These are phyloP conservation scores for Euschistus heros DNA, from an alignment of 1,140 invertebrate genomes.

Conservation along the genomic window DNA sequence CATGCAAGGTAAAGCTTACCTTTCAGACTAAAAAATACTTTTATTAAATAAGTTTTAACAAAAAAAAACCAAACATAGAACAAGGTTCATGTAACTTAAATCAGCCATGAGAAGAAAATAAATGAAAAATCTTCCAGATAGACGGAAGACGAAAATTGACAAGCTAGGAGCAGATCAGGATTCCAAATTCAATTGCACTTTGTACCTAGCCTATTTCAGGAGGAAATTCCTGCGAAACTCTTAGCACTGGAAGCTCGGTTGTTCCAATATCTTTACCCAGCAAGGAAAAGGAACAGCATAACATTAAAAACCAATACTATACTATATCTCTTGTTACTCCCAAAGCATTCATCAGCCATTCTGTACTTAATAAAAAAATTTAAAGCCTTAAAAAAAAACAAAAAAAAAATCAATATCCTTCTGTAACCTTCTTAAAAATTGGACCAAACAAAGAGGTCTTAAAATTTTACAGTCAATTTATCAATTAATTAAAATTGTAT, in stretches of 20 bases:
- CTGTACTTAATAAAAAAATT: neutral
- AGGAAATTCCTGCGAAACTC: neutral
- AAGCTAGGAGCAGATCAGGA: conserved; percentile 3
- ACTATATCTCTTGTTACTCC: neutral
- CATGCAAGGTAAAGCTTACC: neutral
- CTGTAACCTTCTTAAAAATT: neutral
- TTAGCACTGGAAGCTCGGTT: conserved; percentile 5
- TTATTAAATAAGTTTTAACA: conserved; percentile 1
- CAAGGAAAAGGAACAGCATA: neutral
- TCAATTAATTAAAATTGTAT: too few relatives aligned
- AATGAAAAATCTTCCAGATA: neutral
- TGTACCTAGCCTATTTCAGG: conserved; percentile 1
- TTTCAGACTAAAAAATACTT: neutral
- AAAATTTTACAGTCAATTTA: too few relatives aligned
- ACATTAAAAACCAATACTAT: neutral
- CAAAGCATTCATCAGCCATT: neutral
- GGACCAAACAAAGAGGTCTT: neutral
- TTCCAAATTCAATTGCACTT: neutral
- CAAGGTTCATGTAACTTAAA: conserved; percentile 1
- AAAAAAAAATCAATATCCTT: neutral
- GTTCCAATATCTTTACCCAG: neutral
- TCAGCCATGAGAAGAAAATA: neutral
- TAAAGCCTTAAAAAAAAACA: neutral
- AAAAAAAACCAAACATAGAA: neutral
- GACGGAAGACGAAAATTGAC: neutral